phyloP scores from a whole-genome alignment of 1,140 invertebrate species.

The Apis florea region DNA sequence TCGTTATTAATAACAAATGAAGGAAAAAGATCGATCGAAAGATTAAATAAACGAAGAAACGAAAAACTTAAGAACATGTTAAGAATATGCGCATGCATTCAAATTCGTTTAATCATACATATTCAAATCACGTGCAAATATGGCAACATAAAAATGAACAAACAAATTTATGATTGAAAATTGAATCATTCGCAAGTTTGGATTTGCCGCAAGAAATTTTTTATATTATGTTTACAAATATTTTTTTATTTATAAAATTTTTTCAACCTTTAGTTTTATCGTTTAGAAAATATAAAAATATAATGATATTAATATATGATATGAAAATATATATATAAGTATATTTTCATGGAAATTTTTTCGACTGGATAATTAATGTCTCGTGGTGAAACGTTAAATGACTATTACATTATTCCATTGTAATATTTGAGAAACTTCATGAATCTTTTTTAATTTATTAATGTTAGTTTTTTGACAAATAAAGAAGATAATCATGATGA shows the following conservation, averaged over 20 bases:
- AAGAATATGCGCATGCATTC: background rate
- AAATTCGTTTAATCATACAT: background rate
- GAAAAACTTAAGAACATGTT: background rate
- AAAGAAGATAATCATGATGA: slow-evolving; percentile 15
- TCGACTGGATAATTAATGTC: slow-evolving; percentile 20
- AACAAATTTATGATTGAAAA: background rate
- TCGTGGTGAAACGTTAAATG: slow-evolving; percentile 9
- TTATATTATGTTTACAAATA: background rate
- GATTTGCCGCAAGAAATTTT: background rate
- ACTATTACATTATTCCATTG: slow-evolving; percentile 15
- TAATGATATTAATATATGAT: background rate
- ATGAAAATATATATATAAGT: background rate
- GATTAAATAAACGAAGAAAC: background rate
- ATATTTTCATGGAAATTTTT: background rate
- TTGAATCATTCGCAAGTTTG: too few relatives aligned
- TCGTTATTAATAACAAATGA: slow-evolving; percentile 6
- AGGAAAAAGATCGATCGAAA: background rate
- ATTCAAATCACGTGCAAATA: background rate
- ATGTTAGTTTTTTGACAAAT: slow-evolving; percentile 24
- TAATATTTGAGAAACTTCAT: slow-evolving; percentile 15
- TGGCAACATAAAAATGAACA: background rate
- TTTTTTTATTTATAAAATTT: background rate
- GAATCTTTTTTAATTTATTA: slow-evolving; percentile 36
- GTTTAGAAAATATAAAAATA: background rate
- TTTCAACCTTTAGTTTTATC: background rate